Conservation (phyloP, 2,888 invertebrate species). For the Drosophila prostipennis region DNA sequence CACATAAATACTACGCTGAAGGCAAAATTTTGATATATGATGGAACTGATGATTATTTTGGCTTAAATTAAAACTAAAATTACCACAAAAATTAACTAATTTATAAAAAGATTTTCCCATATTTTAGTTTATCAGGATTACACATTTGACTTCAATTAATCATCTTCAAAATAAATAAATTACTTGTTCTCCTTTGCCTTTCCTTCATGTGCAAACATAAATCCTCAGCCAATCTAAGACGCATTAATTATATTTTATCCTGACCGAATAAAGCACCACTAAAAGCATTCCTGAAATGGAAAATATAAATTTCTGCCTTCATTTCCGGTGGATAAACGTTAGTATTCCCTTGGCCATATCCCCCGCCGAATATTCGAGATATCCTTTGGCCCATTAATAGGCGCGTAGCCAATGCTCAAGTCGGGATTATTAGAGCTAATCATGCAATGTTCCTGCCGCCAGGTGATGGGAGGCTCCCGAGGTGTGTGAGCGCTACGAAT, state of each 20-base stretch:
- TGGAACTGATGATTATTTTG: too few relatives aligned
- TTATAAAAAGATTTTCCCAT: too few relatives aligned
- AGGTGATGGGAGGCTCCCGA: conserved; percentile 38
- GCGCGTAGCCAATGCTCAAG: conserved; percentile 53
- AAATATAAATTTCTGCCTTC: conserved; percentile 19
- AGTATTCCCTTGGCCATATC: conserved; percentile 1
- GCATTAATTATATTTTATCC: conserved; percentile 60
- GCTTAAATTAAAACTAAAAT: too few relatives aligned
- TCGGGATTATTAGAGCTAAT: conserved; percentile 66
- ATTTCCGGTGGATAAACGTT: conserved; percentile 34
- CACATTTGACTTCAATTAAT: background rate
- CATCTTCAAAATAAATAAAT: background rate
- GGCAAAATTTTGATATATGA: conserved; percentile 1
- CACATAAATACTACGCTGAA: conserved; percentile 14
- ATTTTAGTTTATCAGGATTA: background rate
- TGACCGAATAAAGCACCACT: conserved; percentile 1
- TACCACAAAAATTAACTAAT: too few relatives aligned
- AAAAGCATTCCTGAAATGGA: conserved; percentile 33
- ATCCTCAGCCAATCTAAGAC: conserved; percentile 39
- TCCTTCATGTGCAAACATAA: background rate
- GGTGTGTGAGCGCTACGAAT: conserved; percentile 53
- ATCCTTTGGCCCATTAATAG: conserved; percentile 53
- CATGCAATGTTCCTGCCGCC: conserved; percentile 60
- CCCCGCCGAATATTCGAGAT: conserved; percentile 12
- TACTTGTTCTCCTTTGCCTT: background rate